phyloP scores from a whole-genome alignment of 1,140 invertebrate species.

The Delia radicum region DNA sequence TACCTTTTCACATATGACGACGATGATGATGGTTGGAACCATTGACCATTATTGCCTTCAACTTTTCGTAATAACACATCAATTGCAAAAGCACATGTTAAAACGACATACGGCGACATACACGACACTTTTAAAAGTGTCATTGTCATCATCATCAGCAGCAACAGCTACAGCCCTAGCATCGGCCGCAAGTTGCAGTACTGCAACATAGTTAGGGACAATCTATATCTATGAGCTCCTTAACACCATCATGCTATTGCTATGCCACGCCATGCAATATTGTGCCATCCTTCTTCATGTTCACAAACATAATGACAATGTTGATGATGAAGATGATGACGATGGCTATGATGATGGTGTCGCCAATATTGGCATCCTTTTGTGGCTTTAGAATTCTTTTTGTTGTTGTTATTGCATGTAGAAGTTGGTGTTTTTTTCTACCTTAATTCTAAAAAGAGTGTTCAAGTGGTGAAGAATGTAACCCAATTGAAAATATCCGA shows the following conservation, averaged over 20 bases:
- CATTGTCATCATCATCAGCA: constrained; percentile 11
- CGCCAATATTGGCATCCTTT: constrained; percentile 22
- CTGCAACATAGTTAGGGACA: neutral
- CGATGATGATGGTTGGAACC: neutral
- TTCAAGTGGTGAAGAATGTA: too few relatives aligned
- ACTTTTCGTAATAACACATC: constrained; percentile 21
- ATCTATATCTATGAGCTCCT: neutral
- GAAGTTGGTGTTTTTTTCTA: neutral
- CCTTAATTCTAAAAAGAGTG: neutral
- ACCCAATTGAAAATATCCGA: too few relatives aligned
- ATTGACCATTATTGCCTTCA: constrained; percentile 20
- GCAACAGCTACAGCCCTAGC: neutral
- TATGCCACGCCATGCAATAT: neutral
- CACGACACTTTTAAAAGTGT: constrained; percentile 21
- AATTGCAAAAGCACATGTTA: constrained; percentile 22
- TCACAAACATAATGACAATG: neutral
- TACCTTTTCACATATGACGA: neutral
- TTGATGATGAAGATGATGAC: neutral
- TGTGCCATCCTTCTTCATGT: neutral
- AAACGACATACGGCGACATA: constrained; percentile 16
- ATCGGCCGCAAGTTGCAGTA: neutral
- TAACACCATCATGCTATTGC: neutral
- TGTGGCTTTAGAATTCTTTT: neutral
- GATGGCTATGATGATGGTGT: neutral
- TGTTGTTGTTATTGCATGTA: neutral